Evolutionary conservation across 2,888 invertebrate species (phyloP).

Genomic region (Melangyna quadrimaculata): DNA sequence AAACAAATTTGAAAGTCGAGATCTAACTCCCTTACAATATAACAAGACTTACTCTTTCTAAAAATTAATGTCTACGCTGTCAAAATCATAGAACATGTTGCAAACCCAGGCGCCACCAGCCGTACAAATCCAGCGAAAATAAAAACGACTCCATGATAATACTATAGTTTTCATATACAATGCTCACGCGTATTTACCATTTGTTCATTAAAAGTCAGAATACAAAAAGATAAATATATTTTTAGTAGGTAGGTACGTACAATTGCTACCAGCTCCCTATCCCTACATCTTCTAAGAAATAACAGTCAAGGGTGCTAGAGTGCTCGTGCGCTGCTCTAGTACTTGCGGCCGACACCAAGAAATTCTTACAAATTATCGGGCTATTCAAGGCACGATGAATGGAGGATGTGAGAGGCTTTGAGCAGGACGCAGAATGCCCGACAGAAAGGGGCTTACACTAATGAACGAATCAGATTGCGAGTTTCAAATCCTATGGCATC

Average conservation of each 20-base stretch:
- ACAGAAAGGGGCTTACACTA: slow-evolving; percentile 49
- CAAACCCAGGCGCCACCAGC: too few relatives aligned
- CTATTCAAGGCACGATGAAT: slow-evolving; percentile 61
- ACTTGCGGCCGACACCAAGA: slow-evolving; percentile 33
- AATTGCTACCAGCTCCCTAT: not conserved
- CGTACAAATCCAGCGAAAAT: too few relatives aligned
- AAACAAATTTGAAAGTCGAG: too few relatives aligned
- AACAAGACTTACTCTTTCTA: too few relatives aligned
- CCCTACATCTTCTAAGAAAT: not conserved
- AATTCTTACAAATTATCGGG: slow-evolving; percentile 70
- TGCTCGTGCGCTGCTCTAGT: not conserved
- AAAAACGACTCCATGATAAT: too few relatives aligned
- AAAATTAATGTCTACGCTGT: too few relatives aligned
- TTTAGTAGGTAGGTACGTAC: not conserved
- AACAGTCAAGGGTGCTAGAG: not conserved
- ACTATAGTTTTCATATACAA: too few relatives aligned
- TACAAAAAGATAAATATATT: too few relatives aligned
- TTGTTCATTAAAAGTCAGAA: too few relatives aligned
- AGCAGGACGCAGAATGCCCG: slow-evolving; percentile 34
- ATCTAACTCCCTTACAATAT: too few relatives aligned
- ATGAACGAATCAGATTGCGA: slow-evolving; percentile 53
- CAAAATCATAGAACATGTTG: too few relatives aligned
- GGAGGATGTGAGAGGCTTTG: slow-evolving; percentile 49
- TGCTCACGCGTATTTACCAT: too few relatives aligned
- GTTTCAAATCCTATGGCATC: slow-evolving; percentile 14